Base-by-base conservation (phyloP, 1,140 invertebrate genomes). In the Bombyx mori region DNA sequence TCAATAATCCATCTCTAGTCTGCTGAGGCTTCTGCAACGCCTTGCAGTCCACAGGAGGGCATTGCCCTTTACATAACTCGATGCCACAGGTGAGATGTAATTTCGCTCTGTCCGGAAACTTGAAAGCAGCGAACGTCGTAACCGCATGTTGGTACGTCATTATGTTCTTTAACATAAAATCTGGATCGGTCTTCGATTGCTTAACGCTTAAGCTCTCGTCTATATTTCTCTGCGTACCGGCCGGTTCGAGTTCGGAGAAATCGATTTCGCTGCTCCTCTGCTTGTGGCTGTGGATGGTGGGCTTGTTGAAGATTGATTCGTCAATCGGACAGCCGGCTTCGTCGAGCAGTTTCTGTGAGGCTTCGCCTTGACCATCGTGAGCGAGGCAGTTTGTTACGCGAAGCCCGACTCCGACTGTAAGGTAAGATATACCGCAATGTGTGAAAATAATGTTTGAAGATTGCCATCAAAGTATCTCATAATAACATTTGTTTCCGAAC, bases 61-160 rank as follows among this genome's bases (percentile, higher is more conserved):
- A 95, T 52, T 85, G 79, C 10, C 90, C 91, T 75, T 91, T 91
- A 70, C 94, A 95, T 1, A 93, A 69, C 64, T 92, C 89, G 67
- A 93, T 75, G 58, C 89, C 86, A 89, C 93, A 91, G 52, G 90
- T 90, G 9, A 95, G 85, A 79, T 94, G 93, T 8, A 95, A 78
- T 56, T 91, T 90, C 54, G 93, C 92, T 62, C 93, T 85, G 68
- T 94, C 93, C 10, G 93, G 93, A 84, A 95, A 95, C 71, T 94
- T 94, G 68, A 95, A 95, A 6, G 93, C 93, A 8, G 92, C 90
- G 84, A 95, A 95, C 43, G 90, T 91, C 0, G 93, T 90, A 10
- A 88, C 82, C 44, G 90, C 90, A 58, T 91, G 89, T 70, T 90
- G 89, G 57, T 90, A 90, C 5, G 86, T 85, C 89, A 90, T 90